Base-by-base conservation (phyloP, 2,113 vertebrate species). In the Eubucco bourcierii region DNA sequence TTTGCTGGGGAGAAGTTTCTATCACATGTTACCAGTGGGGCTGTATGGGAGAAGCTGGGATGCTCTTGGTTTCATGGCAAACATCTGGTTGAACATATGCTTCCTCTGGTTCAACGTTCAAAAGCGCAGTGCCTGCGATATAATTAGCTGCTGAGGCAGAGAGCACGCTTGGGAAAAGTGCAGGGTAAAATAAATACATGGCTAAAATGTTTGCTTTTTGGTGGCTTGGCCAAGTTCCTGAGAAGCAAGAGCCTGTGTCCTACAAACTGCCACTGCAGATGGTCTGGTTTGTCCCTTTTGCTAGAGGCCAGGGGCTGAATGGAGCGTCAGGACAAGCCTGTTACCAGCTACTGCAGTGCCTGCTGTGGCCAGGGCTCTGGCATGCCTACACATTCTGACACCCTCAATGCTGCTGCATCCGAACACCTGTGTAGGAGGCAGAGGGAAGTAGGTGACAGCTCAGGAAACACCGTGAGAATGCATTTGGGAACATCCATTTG, bases 121-220 rank as follows among this genome's bases (percentile, higher is more conserved):
- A 91, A 96, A 94, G 87, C 21, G 12, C 93, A 94, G 37, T 86
- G 79, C 58, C 73, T 93, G 73, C 0, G 3, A 80, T 91, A 90
- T 81, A 94, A 95, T 95, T 91, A 91, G 63, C 82, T 78, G 73
- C 73, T 93, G 80, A 81, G 87, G 83, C 91, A 90, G 82, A 86
- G 73, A 94, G 66, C 70, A 68, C 91, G 70, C 91, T 91, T 90
- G 93, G 87, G 94, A 83, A 95, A 92, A 94, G 87, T 67, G 83
- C 68, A 91, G 91, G 73, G 87, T 90, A 90, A 95, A 95, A 95
- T 83, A 95, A 94, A 89, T 94, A 90, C 83, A 9, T 59, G 56
- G 65, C 91, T 95, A 19, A 95, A 95, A 78, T 3, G 8, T 90
- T 92, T 95, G 80, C 85, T 94, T 94, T 93, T 93, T 86, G 89